Evolutionary conservation across 1,140 invertebrate genomes (phyloP).

Genomic region (Zaprionus inermis): DNA sequence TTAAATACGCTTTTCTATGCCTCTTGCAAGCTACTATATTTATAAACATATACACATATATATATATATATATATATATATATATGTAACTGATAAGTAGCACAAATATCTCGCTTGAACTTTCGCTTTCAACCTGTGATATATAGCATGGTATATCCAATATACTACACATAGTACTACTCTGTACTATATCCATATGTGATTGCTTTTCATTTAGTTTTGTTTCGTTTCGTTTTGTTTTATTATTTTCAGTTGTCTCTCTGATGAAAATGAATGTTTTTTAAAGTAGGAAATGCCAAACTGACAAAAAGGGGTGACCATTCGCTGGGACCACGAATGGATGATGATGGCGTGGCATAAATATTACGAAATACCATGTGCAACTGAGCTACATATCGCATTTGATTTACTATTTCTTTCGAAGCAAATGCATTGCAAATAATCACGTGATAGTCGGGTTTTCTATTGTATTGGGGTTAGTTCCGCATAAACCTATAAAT

Average conservation of each 20-base stretch:
- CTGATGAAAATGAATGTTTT: constrained; percentile 82
- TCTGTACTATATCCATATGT: constrained; percentile 44
- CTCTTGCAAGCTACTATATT: neutral
- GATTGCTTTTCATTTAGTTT: constrained; percentile 28
- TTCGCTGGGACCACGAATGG: neutral
- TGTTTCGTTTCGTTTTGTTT: constrained; percentile 15
- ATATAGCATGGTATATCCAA: constrained; percentile 15
- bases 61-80: neutral
- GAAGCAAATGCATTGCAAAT: neutral
- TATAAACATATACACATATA: constrained; percentile 7
- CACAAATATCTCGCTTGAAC: constrained; percentile 41
- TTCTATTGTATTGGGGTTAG: neutral
- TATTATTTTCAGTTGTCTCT: constrained; percentile 52
- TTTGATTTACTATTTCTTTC: neutral
- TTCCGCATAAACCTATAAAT: neutral
- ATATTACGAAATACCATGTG: constrained; percentile 44
- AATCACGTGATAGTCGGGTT: neutral
- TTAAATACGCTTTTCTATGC: constrained; percentile 55
- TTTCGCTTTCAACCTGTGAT: constrained; percentile 73
- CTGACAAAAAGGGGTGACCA: constrained; percentile 41
- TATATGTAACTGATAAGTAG: constrained; percentile 6
- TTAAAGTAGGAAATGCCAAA: constrained; percentile 83
- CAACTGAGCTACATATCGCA: constrained; percentile 14
- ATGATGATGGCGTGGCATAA: constrained; percentile 21
- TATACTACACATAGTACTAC: constrained; percentile 36